Evolutionary conservation across 1,140 invertebrate species (phyloP).

Genomic region (Brachionus manjavacas): DNA sequence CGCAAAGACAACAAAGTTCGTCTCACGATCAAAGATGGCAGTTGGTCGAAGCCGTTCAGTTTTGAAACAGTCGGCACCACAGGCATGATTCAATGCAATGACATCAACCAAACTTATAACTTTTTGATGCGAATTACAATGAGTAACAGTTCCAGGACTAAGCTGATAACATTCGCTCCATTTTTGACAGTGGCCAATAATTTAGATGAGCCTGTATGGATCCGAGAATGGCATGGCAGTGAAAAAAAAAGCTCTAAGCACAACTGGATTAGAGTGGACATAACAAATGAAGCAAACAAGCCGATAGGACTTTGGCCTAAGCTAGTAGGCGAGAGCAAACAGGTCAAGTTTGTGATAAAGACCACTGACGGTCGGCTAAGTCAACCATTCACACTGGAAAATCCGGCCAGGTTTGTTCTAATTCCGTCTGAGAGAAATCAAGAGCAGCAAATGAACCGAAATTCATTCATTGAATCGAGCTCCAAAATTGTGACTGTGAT

Average conservation of each 20-base stretch:
- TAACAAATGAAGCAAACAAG: neutral
- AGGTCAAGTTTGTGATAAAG: neutral
- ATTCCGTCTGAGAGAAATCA: neutral
- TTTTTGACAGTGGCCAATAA: constrained; percentile 33
- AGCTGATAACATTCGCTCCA: constrained; percentile 40
- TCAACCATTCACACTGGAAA: constrained; percentile 18
- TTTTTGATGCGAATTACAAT: constrained; percentile 38
- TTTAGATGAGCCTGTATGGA: neutral
- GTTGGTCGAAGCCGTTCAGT: neutral
- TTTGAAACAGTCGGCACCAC: constrained; percentile 40
- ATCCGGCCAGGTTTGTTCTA: constrained; percentile 19
- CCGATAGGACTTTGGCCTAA: constrained; percentile 2
- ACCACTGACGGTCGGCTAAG: neutral
- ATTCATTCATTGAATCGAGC: neutral
- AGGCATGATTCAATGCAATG: constrained; percentile 33
- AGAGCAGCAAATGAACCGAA: neutral
- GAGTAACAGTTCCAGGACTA: constrained; percentile 23
- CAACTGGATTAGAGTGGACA: neutral
- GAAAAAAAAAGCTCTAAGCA: neutral
- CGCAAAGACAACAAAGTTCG: constrained; percentile 34
- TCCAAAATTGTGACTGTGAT: constrained; percentile 25
- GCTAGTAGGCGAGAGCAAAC: neutral
- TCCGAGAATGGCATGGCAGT: neutral
- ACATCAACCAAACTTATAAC: neutral
- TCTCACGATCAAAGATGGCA: neutral